Base-by-base conservation (phyloP, 1,140 invertebrate genomes). In the Drosophila athabasca region DNA sequence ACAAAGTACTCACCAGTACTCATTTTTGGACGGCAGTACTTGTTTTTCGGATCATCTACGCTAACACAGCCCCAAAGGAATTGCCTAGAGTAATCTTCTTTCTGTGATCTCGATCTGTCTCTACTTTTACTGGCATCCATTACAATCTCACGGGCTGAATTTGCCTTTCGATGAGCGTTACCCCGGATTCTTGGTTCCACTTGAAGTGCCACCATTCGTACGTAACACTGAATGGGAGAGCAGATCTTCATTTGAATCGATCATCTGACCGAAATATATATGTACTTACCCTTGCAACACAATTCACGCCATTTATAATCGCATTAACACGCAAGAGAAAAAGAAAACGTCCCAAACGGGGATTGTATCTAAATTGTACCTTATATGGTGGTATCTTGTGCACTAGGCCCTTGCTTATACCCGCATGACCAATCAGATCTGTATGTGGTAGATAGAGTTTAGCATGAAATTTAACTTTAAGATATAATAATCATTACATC, bases 241-340 rank as follows among this genome's bases (percentile, higher is more conserved):
- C 6, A 49, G 17, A 17, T 11, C 0, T 35, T 35, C n/a, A 44
- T 31, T 45, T 69, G 62, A 0, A 26, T 26, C 24, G 24, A 26
- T 26, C 24, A 26, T 26, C 24, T 5, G 4, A 5, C 4, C 4
- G 24, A n/a, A n/a, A n/a, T 26, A 26, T 5, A 0, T 35, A 19
- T 39, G 15, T 58, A 76, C 73, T 76, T 50, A 76, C 73, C 43
- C 73, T 72, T 43, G 72, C 62, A 43, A 62, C 45, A 1, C 51
- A 41, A 3, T 13, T 3, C 6, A 62, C 22, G 6, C 13, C 17
- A 11, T 64, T 62, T 17, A 73, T 44, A 9, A 6, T 29, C 0
- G 13, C 26, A 13, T 26, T 7, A 2, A 13, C 68, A 2, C 41
- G 68, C 8, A 73, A 8, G 1, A 73, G 0, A 26, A 73, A 52